A percentile compares a stretch with the other conserved stretches of the same genome.
phyloP scores from a whole-genome alignment of 2,888 invertebrate species.

The Diploptera punctata region DNA sequence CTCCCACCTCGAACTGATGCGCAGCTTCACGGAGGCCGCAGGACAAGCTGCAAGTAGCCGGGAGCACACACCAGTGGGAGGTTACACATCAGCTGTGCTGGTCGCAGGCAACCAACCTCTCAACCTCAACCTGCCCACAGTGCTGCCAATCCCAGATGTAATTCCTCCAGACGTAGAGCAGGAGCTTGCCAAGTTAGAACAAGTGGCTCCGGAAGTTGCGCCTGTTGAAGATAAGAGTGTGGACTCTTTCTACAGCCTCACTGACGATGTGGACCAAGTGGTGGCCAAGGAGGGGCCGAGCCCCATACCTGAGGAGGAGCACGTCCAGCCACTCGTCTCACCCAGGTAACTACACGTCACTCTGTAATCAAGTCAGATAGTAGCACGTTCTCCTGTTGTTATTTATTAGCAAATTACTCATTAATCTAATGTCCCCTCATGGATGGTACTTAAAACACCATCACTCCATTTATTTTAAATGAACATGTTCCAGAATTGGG shows the following conservation, averaged over 20 bases:
- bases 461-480: too few relatives aligned
- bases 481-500: too few relatives aligned
- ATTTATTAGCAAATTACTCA: too few relatives aligned
- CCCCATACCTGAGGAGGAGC: slow-evolving; percentile 21
- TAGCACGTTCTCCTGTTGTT: too few relatives aligned
- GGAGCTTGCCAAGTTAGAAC: neutral
- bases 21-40: slow-evolving; percentile 44
- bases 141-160: slow-evolving; percentile 17
- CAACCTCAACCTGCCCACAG: slow-evolving; percentile 5
- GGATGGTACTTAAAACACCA: too few relatives aligned
- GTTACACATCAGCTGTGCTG: slow-evolving; percentile 31
- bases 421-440: too few relatives aligned
- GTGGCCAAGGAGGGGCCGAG: neutral
- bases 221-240: slow-evolving; percentile 16
- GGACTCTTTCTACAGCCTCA: slow-evolving; percentile 30
- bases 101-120: slow-evolving; percentile 26
- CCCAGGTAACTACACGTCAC: slow-evolving; percentile 20
- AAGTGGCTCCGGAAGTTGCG: neutral
- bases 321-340: neutral
- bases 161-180: neutral
- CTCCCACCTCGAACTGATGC: slow-evolving; percentile 49
- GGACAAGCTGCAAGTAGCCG: slow-evolving; percentile 39
- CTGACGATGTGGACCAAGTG: slow-evolving; percentile 15
- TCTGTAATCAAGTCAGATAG: too few relatives aligned
- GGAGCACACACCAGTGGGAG: slow-evolving; percentile 15